Evolutionary conservation across 1,140 invertebrate genomes (phyloP).

Genomic region (Papilio aristodemus): DNA sequence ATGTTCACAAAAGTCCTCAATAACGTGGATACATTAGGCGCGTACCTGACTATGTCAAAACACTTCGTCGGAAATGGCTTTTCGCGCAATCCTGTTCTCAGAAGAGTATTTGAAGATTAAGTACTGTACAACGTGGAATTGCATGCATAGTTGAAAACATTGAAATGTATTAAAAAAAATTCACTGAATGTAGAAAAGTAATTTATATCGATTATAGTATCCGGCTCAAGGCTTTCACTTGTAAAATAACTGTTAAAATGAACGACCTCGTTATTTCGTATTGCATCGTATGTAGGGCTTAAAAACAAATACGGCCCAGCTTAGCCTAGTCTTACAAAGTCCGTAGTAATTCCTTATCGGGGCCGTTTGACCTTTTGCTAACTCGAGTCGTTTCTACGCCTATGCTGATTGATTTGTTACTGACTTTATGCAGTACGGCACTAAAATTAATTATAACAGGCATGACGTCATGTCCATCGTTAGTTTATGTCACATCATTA

Average conservation of each 20-base stretch:
- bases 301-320: not conserved
- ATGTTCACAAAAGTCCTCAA: no score
- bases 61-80: slow-evolving; percentile 1
- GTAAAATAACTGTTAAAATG: not conserved
- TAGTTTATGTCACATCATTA: slow-evolving; percentile 20
- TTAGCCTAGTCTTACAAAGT: slow-evolving; percentile 9
- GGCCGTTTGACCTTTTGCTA: slow-evolving; percentile 9
- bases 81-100: not conserved
- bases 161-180: not conserved
- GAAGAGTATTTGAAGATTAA: not conserved
- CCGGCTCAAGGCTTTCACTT: not conserved
- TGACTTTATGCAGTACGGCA: not conserved
- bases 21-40: not conserved
- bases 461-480: slow-evolving; percentile 16
- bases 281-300: slow-evolving; percentile 13
- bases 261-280: not conserved
- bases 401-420: not conserved
- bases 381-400: not conserved
- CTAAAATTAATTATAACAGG: not conserved
- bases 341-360: slow-evolving; percentile 1
- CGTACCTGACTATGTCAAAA: not conserved
- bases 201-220: not conserved
- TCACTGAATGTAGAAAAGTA: no score
- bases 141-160: not conserved
- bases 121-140: not conserved